A percentile compares a stretch with the other conserved stretches of the same genome.
Evolutionary conservation across 2,888 invertebrate genomes (phyloP).

Genomic region (Spodoptera littoralis): DNA sequence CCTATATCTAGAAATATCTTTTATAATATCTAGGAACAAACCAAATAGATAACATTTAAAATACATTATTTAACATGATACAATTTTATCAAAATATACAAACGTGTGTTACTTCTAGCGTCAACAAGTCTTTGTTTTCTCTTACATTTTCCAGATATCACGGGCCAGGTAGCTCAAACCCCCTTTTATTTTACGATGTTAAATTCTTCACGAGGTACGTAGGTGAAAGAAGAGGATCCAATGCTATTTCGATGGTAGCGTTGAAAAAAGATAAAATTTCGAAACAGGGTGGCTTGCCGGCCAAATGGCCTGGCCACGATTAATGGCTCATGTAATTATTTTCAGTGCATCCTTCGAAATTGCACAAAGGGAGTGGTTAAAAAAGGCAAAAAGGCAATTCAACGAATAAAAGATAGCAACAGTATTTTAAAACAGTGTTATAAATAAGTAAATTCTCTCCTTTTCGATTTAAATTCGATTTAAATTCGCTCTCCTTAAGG

Average conservation of each 20-base stretch:
- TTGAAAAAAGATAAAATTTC: constrained; percentile 66
- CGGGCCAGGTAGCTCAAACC: constrained; percentile 70
- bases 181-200: constrained; percentile 87
- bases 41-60: too few species aligned
- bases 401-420: not conserved
- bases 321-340: constrained; percentile 74
- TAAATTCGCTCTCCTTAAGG: too few species aligned
- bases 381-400: constrained; percentile 6
- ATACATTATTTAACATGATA: too few species aligned
- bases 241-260: constrained; percentile 73
- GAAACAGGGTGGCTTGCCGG: constrained; percentile 62
- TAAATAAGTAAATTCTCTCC: not conserved
- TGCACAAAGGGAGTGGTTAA: constrained; percentile 17
- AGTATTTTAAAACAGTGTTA: not conserved
- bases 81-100: not conserved
- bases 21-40: too few species aligned
- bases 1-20: too few species aligned
- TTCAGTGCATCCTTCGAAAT: constrained; percentile 51
- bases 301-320: constrained; percentile 70
- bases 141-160: constrained; percentile 70
- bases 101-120: constrained; percentile 39
- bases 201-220: constrained; percentile 85
- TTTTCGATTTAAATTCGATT: too few species aligned
- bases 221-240: constrained; percentile 79
- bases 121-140: constrained; percentile 42